Conservation (phyloP, 2,797 vertebrate species). For the Hirundo rustica region DNA sequence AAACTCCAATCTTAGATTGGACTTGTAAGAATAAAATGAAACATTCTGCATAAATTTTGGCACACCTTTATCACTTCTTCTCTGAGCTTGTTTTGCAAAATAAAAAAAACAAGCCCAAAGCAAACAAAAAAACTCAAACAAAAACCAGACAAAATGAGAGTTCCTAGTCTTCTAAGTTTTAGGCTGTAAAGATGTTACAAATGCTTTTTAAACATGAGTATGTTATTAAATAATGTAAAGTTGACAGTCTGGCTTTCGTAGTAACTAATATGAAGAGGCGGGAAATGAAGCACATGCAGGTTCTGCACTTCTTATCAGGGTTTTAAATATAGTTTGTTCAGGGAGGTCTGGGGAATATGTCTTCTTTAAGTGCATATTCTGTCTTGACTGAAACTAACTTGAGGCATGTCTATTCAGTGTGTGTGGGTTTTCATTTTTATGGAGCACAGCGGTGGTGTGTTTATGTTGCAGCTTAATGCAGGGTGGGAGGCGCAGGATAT, state of each 20-base stretch:
- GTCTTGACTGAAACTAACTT: neutral
- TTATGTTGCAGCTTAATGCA: neutral
- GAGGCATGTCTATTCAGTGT: neutral
- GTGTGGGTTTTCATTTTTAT: neutral
- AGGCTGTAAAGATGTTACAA: neutral
- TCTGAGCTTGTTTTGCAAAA: neutral
- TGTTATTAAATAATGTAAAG: neutral
- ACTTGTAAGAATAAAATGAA: neutral
- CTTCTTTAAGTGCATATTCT: neutral
- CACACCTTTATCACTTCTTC: neutral
- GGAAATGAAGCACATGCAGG: neutral
- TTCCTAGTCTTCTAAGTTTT: neutral
- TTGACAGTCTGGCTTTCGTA: neutral
- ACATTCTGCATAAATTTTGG: neutral
- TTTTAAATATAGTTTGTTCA: neutral
- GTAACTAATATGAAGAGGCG: neutral
- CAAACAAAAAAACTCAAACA: neutral
- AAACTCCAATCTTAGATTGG: neutral
- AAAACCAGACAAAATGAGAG: neutral
- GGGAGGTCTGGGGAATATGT: neutral
- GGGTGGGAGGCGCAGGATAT: neutral
- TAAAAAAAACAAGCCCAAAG: neutral
- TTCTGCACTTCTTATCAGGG: neutral
- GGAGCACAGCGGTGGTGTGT: neutral
- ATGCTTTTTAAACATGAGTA: accelerated